phyloP scores from a whole-genome alignment of 1,140 invertebrate species.

The Heliconius nattereri region DNA sequence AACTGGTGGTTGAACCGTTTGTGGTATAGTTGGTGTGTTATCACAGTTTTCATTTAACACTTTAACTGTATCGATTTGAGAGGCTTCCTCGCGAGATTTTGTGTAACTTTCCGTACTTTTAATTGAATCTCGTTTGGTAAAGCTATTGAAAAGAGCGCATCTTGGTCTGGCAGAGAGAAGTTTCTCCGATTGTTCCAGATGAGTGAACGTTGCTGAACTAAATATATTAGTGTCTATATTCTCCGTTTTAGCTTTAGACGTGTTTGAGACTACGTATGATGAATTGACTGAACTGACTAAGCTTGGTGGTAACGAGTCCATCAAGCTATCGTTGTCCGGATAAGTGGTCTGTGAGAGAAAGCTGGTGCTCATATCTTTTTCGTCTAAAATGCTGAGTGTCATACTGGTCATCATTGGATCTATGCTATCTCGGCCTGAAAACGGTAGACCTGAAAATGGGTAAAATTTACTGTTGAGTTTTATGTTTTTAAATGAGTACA shows the following conservation, averaged over 20 bases:
- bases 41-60: slow-evolving; percentile 69
- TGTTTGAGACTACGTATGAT: slow-evolving; percentile 69
- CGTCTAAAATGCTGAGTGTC: slow-evolving; percentile 78
- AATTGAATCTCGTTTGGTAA: slow-evolving; percentile 65
- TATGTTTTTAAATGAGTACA: background rate
- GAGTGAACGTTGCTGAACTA: slow-evolving; percentile 77
- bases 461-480: background rate
- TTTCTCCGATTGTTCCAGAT: slow-evolving; percentile 71
- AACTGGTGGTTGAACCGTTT: slow-evolving; percentile 43
- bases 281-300: slow-evolving; percentile 77
- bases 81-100: slow-evolving; percentile 69
- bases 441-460: slow-evolving; percentile 48
- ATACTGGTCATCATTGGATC: slow-evolving; percentile 78
- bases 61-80: slow-evolving; percentile 70
- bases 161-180: slow-evolving; percentile 64
- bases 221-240: slow-evolving; percentile 73
- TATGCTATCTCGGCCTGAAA: slow-evolving; percentile 65
- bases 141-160: slow-evolving; percentile 65
- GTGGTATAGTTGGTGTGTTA: slow-evolving; percentile 47
- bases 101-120: slow-evolving; percentile 69
- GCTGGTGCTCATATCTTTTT: slow-evolving; percentile 80
- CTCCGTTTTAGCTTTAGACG: slow-evolving; percentile 57
- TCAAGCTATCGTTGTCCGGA: slow-evolving; percentile 74
- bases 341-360: slow-evolving; percentile 79
- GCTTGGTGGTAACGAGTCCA: slow-evolving; percentile 73